Base-by-base conservation (phyloP, 2,113 vertebrate genomes). In the Nothoprocta perdicaria region DNA sequence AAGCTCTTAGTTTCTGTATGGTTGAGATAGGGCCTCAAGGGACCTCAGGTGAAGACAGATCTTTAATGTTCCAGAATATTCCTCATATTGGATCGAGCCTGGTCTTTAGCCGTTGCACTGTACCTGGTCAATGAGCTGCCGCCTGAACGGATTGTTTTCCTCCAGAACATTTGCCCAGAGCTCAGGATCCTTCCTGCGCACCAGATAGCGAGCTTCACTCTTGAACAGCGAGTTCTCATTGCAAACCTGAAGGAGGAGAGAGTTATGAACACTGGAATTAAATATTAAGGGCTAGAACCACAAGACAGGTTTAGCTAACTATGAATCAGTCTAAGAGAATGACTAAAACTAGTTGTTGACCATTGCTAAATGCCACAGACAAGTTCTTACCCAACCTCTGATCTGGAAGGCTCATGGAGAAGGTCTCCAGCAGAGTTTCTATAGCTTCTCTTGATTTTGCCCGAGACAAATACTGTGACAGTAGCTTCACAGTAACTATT, bases 161-260 rank as follows among this genome's bases (percentile, higher is more conserved):
- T 99, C 98, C 22, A 99, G 96, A 14, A 99, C 98, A 8, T 91
- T 98, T 4, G 98, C 98, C 99, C 98, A 99, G 45, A 99, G 98
- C n/a, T 99, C 98, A 14, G 98, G 98, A 81, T 99, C 98, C 97
- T 98, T 99, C 80, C 99, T 97, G 29, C 96, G 98, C 6, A 99
- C 99, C 78, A 99, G 97, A 85, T 99, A 99, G 4, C 98, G 98
- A 84, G 98, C 98, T 91, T 99, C 98, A 31, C 98, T 99, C 90
- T 99, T 99, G 82, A 99, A 99, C 80, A 99, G 95, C 0, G 98
- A 99, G 95, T 99, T 99, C 86, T 99, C 98, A 73, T 99, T 99
- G 98, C 99, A 99, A 65, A 99, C 98, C 98, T 99, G 76, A 68
- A 57, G 84, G 23, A 66, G 35, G 21, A 66, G 35, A 89, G 23